A percentile compares a stretch with the other conserved stretches of the same genome.
phyloP scores from a whole-genome alignment of 2,797 vertebrate species.

The Scomberomorus guttatus region DNA sequence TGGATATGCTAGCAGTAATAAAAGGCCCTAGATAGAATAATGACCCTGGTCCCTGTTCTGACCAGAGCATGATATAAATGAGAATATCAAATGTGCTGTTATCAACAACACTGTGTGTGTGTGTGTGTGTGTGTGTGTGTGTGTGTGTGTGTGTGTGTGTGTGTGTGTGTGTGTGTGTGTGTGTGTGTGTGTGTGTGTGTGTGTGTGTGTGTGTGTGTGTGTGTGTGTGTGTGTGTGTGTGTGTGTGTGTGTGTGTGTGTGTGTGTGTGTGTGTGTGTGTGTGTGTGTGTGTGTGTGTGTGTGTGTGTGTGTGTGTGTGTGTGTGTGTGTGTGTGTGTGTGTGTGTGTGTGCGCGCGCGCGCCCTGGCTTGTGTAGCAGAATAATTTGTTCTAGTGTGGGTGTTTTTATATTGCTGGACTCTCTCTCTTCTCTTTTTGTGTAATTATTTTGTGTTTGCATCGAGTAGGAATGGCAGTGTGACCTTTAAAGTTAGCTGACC shows the following conservation, averaged over 20 bases:
- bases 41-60: constrained; percentile 74
- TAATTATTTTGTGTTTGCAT: constrained; percentile 54
- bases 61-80: constrained; percentile 71
- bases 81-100: constrained; percentile 73
- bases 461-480: constrained; percentile 60
- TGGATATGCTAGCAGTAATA: constrained; percentile 74
- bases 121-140: constrained; percentile 11
- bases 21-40: constrained; percentile 80
- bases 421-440: constrained; percentile 37
- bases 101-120: constrained; percentile 48
- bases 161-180: constrained; percentile 7
- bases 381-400: constrained; percentile 62
- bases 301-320: constrained; percentile 26
- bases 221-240: constrained; percentile 9
- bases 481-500: constrained; percentile 85
- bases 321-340: constrained; percentile 11
- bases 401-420: constrained; percentile 49
- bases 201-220: not conserved
- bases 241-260: not conserved
- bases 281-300: too few relatives aligned
- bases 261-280: too few relatives aligned
- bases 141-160: constrained; percentile 3
- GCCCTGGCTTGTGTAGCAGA: constrained; percentile 15
- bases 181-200: not conserved
- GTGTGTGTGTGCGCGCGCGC: not conserved